These are phyloP conservation scores for Agrilus planipennis DNA, from an alignment of 1,140 invertebrate species.

Conservation along the genomic window DNA sequence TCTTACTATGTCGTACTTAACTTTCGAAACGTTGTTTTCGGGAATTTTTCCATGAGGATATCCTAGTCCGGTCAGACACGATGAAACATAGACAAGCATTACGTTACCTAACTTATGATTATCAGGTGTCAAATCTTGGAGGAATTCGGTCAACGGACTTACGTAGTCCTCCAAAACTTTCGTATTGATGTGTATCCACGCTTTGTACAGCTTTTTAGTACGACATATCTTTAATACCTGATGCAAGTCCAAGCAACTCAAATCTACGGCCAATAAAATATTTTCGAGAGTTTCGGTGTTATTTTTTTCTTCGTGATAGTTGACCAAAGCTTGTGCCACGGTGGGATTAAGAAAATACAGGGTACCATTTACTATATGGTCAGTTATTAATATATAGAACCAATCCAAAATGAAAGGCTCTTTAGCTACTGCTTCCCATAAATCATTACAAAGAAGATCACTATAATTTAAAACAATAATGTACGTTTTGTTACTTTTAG, in stretches of 20 bases:
- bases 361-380: slow-evolving; percentile 36
- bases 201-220: slow-evolving; percentile 68
- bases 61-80: slow-evolving; percentile 81
- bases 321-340: slow-evolving; percentile 55
- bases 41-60: slow-evolving; percentile 82
- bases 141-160: slow-evolving; percentile 67
- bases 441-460: slow-evolving; percentile 36
- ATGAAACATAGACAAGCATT: slow-evolving; percentile 83
- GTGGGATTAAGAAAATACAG: slow-evolving; percentile 42
- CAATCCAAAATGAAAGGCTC: slow-evolving; percentile 30
- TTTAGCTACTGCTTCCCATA: slow-evolving; percentile 35
- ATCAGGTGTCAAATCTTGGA: slow-evolving; percentile 40
- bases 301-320: slow-evolving; percentile 45
- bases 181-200: slow-evolving; percentile 81
- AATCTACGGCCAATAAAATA: slow-evolving; percentile 69
- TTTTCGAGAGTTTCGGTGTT: slow-evolving; percentile 55
- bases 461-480: slow-evolving; percentile 20
- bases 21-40: slow-evolving; percentile 50
- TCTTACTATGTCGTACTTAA: slow-evolving; percentile 62
- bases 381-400: slow-evolving; percentile 35
- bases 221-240: slow-evolving; percentile 74
- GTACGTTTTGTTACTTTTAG: no score
- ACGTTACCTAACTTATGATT: slow-evolving; percentile 68
- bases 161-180: slow-evolving; percentile 74
- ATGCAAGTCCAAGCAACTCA: slow-evolving; percentile 79